Evolutionary conservation across 2,888 invertebrate species (phyloP), one percentile per base, ranked within the genome.

Genomic region (Strigamia transsilvanica): DNA sequence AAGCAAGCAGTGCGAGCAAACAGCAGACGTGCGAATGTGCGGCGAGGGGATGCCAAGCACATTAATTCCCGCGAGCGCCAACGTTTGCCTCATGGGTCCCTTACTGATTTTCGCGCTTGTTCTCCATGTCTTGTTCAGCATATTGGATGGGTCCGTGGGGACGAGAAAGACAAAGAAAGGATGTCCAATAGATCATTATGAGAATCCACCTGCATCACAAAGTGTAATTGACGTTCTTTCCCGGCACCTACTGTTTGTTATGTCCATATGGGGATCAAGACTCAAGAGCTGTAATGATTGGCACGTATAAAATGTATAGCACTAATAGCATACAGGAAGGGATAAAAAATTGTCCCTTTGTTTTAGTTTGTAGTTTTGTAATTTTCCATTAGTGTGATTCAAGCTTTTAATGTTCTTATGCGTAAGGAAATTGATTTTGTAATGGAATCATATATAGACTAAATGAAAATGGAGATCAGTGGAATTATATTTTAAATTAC

Each of bases 1-100:
- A 81, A 81, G 81, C 81, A 81, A 81, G 81, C 81, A 81, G 66
- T 13, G 23, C 34, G 46, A 81, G 81, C 81, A 81, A 81, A 81
- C 81, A 81, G 41, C 51, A 42, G 80, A 80, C 80, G 81, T 66
- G 81, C 66, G 81, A 81, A 66, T 66, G 66, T 34, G 46, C 61
- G 34, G 41, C 81, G 73, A 73, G 73, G 73, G 73, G 73, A 73
- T 73, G 73, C 73, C 73, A 32, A 73, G 73, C 73, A 73, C 73
- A 73, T 73, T 73, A 73, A 73, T 73, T 73, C 73, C 73, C 73
- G 73, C 73, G 73, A 73, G 73, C 73, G 73, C 32, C n/a, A 73
- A n/a, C 32, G 27, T 13, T 23, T 27, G 27, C 32, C 73, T 27
- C 32, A 27, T 6, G 27, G 27, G 15, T 27, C 73, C 32, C 73